Conservation (phyloP, 1,140 invertebrate genomes). For the Sitodiplosis mosellana region DNA sequence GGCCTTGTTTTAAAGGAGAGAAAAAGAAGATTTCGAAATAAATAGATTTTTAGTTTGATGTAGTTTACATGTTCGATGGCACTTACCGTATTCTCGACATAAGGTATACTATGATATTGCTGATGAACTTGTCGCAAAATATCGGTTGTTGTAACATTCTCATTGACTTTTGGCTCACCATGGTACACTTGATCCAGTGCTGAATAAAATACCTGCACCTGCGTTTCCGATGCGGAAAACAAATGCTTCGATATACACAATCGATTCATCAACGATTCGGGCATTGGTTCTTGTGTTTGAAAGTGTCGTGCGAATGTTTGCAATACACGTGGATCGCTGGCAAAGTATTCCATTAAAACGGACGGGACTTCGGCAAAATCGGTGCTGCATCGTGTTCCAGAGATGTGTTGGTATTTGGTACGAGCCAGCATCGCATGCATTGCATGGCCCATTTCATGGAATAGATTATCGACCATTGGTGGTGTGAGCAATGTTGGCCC, state of each 20-base stretch:
- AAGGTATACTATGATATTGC: conserved; percentile 69
- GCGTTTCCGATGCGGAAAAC: conserved; percentile 78
- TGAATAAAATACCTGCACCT: conserved; percentile 78
- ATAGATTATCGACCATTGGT: conserved; percentile 82
- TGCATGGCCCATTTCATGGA: conserved; percentile 98
- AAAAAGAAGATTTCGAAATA: neutral
- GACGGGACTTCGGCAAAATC: conserved; percentile 98
- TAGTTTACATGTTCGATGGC: too few relatives aligned
- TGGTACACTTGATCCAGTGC: conserved; percentile 83
- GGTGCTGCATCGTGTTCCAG: conserved; percentile 88
- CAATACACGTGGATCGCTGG: conserved; percentile 69
- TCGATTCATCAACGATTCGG: conserved; percentile 52
- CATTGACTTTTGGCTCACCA: conserved; percentile 29
- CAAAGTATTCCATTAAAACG: conserved; percentile 96
- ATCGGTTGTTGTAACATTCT: conserved; percentile 44
- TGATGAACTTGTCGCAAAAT: conserved; percentile 64
- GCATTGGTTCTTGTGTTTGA: conserved; percentile 69
- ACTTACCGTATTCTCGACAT: conserved; percentile 68
- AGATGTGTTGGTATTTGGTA: conserved; percentile 91
- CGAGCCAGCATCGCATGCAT: conserved; percentile 96
- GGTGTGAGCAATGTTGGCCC: conserved; percentile 66
- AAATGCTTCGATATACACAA: conserved; percentile 68
- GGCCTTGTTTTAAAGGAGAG: conserved; percentile 35
- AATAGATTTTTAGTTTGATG: too few relatives aligned
- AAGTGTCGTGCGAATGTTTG: conserved; percentile 79